Evolutionary conservation across 1,140 invertebrate species (phyloP), one percentile per base, ranked within the genome.

Genomic region (Acromyrmex charruanus): DNA sequence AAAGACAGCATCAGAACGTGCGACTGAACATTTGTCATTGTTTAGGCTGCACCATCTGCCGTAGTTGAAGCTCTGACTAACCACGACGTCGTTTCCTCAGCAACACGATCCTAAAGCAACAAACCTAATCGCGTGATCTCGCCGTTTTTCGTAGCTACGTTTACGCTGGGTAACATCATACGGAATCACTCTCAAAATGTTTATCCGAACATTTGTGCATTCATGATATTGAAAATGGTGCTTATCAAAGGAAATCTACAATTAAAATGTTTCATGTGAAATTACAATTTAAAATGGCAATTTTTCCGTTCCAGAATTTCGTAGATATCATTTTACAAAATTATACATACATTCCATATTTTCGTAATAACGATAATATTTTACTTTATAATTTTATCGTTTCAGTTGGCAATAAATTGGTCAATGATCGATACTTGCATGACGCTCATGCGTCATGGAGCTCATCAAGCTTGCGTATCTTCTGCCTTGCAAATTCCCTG

Each of bases 1-100:
- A 85, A 79, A 85, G 61, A 65, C 44, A 59, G 49, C 44, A 63
- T 7, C 71, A 14, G 44, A 10, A 74, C 39, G 44, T 44, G n/a
- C 71, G 44, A 14, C 12, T 18, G 44, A 77, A 66, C 82, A 79
- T 85, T 85, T 65, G 59, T 77, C 82, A 35, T 55, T 85, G 82
- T 85, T 85, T 85, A 85, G 82, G 51, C 61, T 68, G 82, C 72
- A 66, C 77, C 82, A 85, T 85, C 82, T 85, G 82, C 25, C 82
- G 21, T 18, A 31, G 72, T 25, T 35, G 55, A 55, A 77, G 10
- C 49, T 72, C 25, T 28, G 53, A 49, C 80, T 63, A 61, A 72
- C 81, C n/a, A 18, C 74, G 12, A 49, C 61, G 58, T 79, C 28
- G 44, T 79, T 85, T 72, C 49, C 21, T 79, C 82, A 79, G 59